Evolutionary conservation across 2,113 vertebrate species (phyloP).

Genomic region (Pachycephala philippinensis): DNA sequence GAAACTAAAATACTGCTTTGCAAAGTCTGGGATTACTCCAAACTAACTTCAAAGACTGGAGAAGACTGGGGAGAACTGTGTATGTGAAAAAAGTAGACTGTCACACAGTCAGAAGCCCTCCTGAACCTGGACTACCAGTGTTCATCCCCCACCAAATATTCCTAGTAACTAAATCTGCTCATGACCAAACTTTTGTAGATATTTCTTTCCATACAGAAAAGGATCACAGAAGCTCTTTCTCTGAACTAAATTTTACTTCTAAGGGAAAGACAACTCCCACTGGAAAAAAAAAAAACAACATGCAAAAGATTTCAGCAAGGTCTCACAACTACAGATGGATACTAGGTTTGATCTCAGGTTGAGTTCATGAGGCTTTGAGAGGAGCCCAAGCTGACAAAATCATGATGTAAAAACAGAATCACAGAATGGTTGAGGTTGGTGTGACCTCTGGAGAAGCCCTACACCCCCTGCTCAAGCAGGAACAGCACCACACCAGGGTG

Average conservation of each 20-base stretch:
- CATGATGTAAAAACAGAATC: not conserved
- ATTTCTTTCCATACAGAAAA: not conserved
- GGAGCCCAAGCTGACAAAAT: not conserved
- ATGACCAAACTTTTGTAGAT: not conserved
- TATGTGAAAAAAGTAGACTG: not conserved
- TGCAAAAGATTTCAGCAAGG: not conserved
- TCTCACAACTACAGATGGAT: not conserved
- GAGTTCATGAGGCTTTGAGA: not conserved
- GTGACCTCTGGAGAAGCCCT: not conserved
- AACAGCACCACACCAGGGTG: not conserved
- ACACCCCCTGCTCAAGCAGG: not conserved
- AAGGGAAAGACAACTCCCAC: not conserved
- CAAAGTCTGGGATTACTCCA: not conserved
- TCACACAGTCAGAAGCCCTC: not conserved
- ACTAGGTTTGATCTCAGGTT: not conserved
- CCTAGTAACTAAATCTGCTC: not conserved
- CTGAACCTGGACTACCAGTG: not conserved
- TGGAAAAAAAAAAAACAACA: not conserved
- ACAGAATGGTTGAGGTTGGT: not conserved
- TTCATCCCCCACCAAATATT: not conserved
- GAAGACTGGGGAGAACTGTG: fast-evolving
- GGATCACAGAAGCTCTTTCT: not conserved
- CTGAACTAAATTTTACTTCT: not conserved
- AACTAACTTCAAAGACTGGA: not conserved
- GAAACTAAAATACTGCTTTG: not conserved